Percentiles rank a stretch among this genome's conserved stretches.
phyloP scores from a whole-genome alignment of 2,888 invertebrate species.

The Orthosia cruda region DNA sequence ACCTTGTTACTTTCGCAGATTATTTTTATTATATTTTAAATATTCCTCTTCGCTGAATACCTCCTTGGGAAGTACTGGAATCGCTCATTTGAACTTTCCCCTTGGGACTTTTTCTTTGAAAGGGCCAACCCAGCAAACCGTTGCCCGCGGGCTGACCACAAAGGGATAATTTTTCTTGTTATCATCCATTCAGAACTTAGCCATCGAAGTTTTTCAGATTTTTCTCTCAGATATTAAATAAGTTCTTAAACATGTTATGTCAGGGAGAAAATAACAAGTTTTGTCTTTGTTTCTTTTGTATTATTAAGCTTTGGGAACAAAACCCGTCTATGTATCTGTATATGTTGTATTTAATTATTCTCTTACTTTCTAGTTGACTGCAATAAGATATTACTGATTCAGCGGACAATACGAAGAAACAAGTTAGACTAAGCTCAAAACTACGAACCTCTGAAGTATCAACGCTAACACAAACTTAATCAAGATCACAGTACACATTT shows the following conservation, averaged over 20 bases:
- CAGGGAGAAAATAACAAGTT: constrained; percentile 30
- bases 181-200: constrained; percentile 62
- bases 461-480: constrained; percentile 30
- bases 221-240: constrained; percentile 61
- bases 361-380: constrained; percentile 18
- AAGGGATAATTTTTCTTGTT: constrained; percentile 63
- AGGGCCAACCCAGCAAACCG: constrained; percentile 43
- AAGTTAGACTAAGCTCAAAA: constrained; percentile 8
- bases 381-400: not conserved
- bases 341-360: constrained; percentile 21
- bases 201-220: constrained; percentile 57
- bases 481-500: constrained; percentile 42
- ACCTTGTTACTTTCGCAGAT: constrained; percentile 65
- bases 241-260: constrained; percentile 55
- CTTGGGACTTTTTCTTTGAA: constrained; percentile 53
- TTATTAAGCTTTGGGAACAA: constrained; percentile 24
- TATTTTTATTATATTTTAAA: constrained; percentile 69
- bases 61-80: constrained; percentile 44
- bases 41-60: constrained; percentile 44
- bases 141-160: constrained; percentile 59
- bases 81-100: constrained; percentile 59
- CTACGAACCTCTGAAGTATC: constrained; percentile 36
- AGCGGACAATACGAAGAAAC: not conserved
- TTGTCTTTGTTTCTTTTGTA: constrained; percentile 32
- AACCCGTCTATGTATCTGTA: not conserved